phyloP scores from a whole-genome alignment of 2,797 vertebrate species.

The Sebastes alutus region DNA sequence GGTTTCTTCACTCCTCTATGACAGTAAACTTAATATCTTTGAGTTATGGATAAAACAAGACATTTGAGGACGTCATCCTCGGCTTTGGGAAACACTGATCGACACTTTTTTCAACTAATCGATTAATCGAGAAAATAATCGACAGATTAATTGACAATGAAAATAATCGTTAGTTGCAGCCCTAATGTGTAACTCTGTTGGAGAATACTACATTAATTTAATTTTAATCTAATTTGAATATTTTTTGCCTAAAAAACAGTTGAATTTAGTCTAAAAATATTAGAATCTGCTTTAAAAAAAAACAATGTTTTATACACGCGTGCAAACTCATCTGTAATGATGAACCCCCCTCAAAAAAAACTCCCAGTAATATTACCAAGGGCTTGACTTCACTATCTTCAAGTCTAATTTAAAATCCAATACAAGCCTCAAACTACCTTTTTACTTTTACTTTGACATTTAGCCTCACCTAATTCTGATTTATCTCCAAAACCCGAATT shows the following conservation, averaged over 20 bases:
- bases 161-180: too few relatives aligned
- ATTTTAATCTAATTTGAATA: neutral
- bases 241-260: neutral
- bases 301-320: neutral
- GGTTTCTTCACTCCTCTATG: too few relatives aligned
- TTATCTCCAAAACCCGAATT: neutral
- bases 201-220: neutral
- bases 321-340: neutral
- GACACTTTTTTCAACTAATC: too few relatives aligned
- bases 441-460: neutral
- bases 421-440: neutral
- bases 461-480: neutral
- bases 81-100: too few relatives aligned
- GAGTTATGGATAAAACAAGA: too few relatives aligned
- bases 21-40: too few relatives aligned
- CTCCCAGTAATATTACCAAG: neutral
- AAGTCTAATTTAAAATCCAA: neutral
- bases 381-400: neutral
- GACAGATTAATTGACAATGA: too few relatives aligned
- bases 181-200: neutral
- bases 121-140: too few relatives aligned
- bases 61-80: too few relatives aligned
- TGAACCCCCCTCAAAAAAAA: neutral
- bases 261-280: neutral
- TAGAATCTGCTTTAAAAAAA: neutral